phyloP scores from a whole-genome alignment of 2,888 invertebrate genomes.

The Macaria liturata region DNA sequence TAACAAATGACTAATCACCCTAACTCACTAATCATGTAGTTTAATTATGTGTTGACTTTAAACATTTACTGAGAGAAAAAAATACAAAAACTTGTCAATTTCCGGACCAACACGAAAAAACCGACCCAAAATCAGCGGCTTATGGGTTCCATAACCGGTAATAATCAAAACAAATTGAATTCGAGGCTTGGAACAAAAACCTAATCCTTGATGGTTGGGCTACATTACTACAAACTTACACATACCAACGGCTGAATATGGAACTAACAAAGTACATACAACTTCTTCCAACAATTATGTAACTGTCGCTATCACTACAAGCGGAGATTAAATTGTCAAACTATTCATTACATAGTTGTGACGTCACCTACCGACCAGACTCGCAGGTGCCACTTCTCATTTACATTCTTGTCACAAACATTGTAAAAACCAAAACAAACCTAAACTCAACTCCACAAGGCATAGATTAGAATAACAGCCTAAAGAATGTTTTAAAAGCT shows the following conservation, averaged over 20 bases:
- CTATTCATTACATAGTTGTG: slow-evolving; percentile 43
- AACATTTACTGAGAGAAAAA: too few species aligned
- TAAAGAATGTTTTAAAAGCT: slow-evolving; percentile 28
- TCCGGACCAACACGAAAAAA: too few species aligned
- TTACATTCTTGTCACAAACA: slow-evolving; percentile 58
- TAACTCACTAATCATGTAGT: too few species aligned
- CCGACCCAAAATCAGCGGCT: too few species aligned
- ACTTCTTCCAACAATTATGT: too few species aligned
- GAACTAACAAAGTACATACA: too few species aligned
- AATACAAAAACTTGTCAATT: too few species aligned
- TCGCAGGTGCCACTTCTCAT: slow-evolving; percentile 72
- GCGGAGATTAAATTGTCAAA: too few species aligned
- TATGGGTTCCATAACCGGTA: slow-evolving; percentile 9
- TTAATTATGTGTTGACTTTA: too few species aligned
- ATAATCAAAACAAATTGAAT: slow-evolving; percentile 32
- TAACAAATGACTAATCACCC: too few species aligned
- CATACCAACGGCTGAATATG: too few species aligned
- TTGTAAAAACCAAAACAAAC: slow-evolving; percentile 36
- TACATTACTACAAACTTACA: slow-evolving; percentile 34
- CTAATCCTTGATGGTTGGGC: slow-evolving; percentile 43
- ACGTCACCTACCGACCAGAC: slow-evolving; percentile 71
- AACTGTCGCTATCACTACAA: too few species aligned
- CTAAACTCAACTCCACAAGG: slow-evolving; percentile 31
- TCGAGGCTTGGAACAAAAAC: slow-evolving; percentile 17
- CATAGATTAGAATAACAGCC: slow-evolving; percentile 29